Evolutionary conservation across 2,113 vertebrate genomes (phyloP).

Genomic region (Piprites chloris): DNA sequence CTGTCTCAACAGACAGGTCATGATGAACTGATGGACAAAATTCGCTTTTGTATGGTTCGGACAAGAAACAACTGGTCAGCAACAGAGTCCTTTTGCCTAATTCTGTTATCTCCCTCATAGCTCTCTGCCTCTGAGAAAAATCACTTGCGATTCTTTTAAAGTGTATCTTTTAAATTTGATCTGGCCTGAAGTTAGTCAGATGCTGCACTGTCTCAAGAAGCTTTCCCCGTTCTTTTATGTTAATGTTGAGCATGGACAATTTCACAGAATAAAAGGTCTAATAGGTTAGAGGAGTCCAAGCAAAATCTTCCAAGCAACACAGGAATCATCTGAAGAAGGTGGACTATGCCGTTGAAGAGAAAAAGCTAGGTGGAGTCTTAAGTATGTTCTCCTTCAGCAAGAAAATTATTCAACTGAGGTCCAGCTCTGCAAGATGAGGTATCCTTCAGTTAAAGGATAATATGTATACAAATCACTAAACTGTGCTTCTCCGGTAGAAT

Average conservation of each 20-base stretch:
- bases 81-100: not conserved
- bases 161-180: not conserved
- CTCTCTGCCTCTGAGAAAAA: not conserved
- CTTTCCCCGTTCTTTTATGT: not conserved
- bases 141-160: not conserved
- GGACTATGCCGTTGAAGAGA: not conserved
- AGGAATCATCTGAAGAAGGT: not conserved
- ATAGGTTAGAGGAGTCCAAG: not conserved
- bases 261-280: not conserved
- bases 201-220: not conserved
- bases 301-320: not conserved
- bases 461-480: not conserved
- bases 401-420: not conserved
- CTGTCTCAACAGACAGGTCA: not conserved
- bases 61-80: not conserved
- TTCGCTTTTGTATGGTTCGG: not conserved
- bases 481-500: not conserved
- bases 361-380: not conserved
- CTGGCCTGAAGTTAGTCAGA: not conserved
- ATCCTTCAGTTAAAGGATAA: not conserved
- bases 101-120: not conserved
- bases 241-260: not conserved
- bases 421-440: not conserved
- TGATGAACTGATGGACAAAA: rapidly evolving
- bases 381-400: not conserved